Evolutionary conservation across 2,888 invertebrate species (phyloP).

Genomic region (Andricus curvator): DNA sequence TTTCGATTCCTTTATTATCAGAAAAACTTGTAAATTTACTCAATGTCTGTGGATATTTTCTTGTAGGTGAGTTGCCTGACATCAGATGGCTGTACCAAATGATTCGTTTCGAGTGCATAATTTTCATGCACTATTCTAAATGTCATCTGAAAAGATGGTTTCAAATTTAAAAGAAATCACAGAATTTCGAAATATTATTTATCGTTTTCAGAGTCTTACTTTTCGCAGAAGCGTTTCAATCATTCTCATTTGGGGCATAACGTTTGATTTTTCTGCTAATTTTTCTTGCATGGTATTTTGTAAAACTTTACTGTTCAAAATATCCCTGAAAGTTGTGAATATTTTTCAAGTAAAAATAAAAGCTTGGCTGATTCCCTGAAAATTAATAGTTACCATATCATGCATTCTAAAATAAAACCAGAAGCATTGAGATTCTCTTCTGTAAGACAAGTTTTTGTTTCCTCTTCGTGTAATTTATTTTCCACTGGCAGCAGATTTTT

Average conservation of each 20-base stretch:
- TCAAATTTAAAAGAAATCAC: constrained; percentile 8
- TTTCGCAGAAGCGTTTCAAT: constrained; percentile 62
- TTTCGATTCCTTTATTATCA: background rate
- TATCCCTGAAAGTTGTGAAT: constrained; percentile 68
- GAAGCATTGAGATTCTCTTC: constrained; percentile 57
- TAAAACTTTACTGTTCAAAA: constrained; percentile 71
- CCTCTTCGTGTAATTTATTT: constrained; percentile 50
- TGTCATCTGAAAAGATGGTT: constrained; percentile 63
- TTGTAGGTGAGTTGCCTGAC: constrained; percentile 61
- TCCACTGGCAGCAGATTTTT: constrained; percentile 65
- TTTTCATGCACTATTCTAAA: constrained; percentile 68
- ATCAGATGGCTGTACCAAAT: constrained; percentile 63
- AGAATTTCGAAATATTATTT: background rate
- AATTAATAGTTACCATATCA: constrained; percentile 67
- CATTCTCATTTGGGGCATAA: constrained; percentile 54
- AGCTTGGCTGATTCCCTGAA: constrained; percentile 13
- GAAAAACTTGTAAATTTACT: background rate
- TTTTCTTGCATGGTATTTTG: constrained; percentile 53
- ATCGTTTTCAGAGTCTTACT: constrained; percentile 53
- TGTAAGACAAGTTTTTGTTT: constrained; percentile 38
- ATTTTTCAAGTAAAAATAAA: constrained; percentile 50
- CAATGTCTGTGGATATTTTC: constrained; percentile 49
- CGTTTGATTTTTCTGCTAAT: constrained; percentile 58
- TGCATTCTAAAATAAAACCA: constrained; percentile 67
- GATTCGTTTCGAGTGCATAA: constrained; percentile 62